These are phyloP conservation scores for Synergus japonicus DNA, from an alignment of 2,888 invertebrate species.

Conservation along the genomic window DNA sequence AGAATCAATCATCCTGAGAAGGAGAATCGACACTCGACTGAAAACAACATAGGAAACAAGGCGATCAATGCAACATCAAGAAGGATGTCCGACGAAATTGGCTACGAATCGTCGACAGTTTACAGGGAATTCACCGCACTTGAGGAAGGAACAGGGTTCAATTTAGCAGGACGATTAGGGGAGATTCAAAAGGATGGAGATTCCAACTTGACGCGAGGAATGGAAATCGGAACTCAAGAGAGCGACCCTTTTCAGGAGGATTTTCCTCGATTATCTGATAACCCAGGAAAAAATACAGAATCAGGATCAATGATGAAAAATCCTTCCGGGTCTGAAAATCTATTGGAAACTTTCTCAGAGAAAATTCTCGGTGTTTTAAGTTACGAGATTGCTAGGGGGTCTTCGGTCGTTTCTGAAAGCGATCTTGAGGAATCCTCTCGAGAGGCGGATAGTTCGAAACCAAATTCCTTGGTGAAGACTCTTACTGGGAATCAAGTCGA, in stretches of 20 bases:
- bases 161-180: slow-evolving; percentile 12
- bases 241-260: not conserved
- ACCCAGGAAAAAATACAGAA: not conserved
- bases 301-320: not conserved
- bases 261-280: not conserved
- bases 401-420: not conserved
- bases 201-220: not conserved
- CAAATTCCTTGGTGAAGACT: slow-evolving; percentile 33
- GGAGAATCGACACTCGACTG: slow-evolving; percentile 5
- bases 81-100: slow-evolving; percentile 21
- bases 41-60: slow-evolving; percentile 27
- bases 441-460: slow-evolving; percentile 23
- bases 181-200: slow-evolving; percentile 6
- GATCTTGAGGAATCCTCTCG: slow-evolving; percentile 32
- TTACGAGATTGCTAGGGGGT: slow-evolving; percentile 32
- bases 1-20: slow-evolving; percentile 60
- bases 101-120: slow-evolving; percentile 19
- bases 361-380: slow-evolving; percentile 46
- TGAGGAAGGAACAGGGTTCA: not conserved
- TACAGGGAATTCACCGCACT: slow-evolving; percentile 7
- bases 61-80: slow-evolving; percentile 29
- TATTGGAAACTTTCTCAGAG: slow-evolving; percentile 42
- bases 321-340: not conserved
- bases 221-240: not conserved
- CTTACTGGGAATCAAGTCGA: slow-evolving; percentile 1